A percentile compares a stretch with the other conserved stretches of the same genome.
phyloP scores from a whole-genome alignment of 1,140 invertebrate species.

The Drosophila paulistorum region DNA sequence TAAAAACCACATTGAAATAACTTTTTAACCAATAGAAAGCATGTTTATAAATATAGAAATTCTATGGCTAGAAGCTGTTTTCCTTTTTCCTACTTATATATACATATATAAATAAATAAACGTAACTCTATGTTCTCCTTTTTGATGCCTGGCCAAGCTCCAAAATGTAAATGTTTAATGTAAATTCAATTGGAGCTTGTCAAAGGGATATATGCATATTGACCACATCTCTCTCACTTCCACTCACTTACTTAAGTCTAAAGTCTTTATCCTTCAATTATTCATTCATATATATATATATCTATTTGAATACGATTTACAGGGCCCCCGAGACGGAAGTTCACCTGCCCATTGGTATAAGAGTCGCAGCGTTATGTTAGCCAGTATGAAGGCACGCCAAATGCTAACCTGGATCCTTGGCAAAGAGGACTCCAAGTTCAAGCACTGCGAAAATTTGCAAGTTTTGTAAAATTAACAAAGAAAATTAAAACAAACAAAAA shows the following conservation, averaged over 20 bases:
- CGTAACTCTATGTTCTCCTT: neutral
- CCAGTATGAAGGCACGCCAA: conserved; percentile 94
- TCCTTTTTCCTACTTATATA: neutral
- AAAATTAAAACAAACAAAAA: neutral
- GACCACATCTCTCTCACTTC: neutral
- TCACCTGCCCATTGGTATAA: conserved; percentile 91
- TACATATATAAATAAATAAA: neutral
- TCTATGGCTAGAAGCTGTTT: neutral
- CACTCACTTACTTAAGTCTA: neutral
- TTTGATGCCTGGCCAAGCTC: conserved; percentile 31
- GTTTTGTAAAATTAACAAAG: conserved; percentile 84
- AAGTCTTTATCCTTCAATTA: neutral
- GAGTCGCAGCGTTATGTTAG: conserved; percentile 90
- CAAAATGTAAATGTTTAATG: conserved; percentile 52
- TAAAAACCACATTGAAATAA: conserved; percentile 9
- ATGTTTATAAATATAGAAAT: neutral
- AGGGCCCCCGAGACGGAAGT: conserved; percentile 84
- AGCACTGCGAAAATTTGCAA: conserved; percentile 94
- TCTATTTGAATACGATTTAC: conserved; percentile 36
- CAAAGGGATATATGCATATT: conserved; percentile 27
- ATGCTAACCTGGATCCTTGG: conserved; percentile 95
- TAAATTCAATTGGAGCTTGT: conserved; percentile 41
- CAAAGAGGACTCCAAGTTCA: conserved; percentile 94
- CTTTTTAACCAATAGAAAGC: neutral
- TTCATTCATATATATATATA: neutral